These are phyloP conservation scores for Callyntrura guangdongensis DNA, from an alignment of 2,888 invertebrate species.

Conservation along the genomic window DNA sequence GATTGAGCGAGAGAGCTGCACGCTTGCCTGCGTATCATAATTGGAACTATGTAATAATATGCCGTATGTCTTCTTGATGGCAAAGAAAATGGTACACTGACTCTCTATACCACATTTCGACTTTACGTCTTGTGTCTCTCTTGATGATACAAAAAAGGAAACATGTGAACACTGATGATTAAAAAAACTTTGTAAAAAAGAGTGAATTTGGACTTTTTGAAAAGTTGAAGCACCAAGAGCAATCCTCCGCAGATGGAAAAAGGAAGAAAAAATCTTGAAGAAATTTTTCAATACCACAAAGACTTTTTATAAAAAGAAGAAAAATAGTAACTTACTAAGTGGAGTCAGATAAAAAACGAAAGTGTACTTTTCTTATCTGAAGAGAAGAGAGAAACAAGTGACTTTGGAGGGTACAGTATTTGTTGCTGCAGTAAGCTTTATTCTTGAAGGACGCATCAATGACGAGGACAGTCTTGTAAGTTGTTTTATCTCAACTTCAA, in stretches of 20 bases:
- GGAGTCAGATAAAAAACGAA: background rate
- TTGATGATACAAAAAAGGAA: background rate
- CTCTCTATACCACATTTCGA: background rate
- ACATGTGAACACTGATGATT: slow-evolving; percentile 4
- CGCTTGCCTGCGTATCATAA: slow-evolving; percentile 49
- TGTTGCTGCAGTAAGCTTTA: background rate
- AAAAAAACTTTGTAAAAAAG: background rate
- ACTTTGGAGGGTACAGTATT: no score
- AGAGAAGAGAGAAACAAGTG: background rate
- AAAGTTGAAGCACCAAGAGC: background rate
- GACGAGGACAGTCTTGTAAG: slow-evolving; percentile 15
- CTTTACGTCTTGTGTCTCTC: background rate
- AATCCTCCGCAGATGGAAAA: background rate
- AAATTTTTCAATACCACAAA: slow-evolving; percentile 53
- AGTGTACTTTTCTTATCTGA: slow-evolving; percentile 32
- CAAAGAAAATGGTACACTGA: background rate
- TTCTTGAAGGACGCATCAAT: background rate
- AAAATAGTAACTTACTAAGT: no score
- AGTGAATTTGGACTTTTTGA: slow-evolving; percentile 11
- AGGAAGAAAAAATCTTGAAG: slow-evolving; percentile 21
- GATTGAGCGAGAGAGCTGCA: slow-evolving; percentile 14
- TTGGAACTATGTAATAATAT: slow-evolving; percentile 70
- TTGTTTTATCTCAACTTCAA: background rate
- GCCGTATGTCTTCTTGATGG: slow-evolving; percentile 39
- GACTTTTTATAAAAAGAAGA: background rate